These are phyloP conservation scores for Condylura cristata DNA, from an alignment of 2,113 vertebrate genomes.

Conservation along the genomic window DNA sequence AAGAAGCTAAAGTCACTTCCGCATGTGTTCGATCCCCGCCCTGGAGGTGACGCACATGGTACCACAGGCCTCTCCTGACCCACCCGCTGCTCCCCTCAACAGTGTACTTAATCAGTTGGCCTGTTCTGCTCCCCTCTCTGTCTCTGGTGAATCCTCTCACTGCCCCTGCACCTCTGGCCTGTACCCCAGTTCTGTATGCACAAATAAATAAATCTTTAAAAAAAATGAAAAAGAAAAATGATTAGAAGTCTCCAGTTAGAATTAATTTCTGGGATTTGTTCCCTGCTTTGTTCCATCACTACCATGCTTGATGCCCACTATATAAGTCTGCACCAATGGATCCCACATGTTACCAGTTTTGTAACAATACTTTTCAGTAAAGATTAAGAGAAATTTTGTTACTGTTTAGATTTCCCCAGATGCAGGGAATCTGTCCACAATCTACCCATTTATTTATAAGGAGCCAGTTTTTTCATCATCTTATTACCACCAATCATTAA, in stretches of 20 bases:
- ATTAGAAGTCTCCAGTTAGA: neutral
- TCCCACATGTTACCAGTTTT: neutral
- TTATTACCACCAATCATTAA: neutral
- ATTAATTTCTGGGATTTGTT: neutral
- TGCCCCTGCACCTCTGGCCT: no score
- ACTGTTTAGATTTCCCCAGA: neutral
- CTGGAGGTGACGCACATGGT: no score
- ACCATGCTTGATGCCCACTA: neutral
- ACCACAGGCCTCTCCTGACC: no score
- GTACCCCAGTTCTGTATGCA: no score
- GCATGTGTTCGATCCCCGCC: no score
- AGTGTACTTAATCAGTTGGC: no score
- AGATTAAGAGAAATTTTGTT: neutral
- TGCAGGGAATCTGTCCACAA: neutral
- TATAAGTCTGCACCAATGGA: neutral
- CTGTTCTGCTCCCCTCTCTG: no score
- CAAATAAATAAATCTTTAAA: no score
- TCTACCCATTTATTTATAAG: neutral
- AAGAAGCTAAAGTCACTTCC: no score
- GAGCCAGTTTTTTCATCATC: constrained; percentile 3
- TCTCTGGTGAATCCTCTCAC: no score
- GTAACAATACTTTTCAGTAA: neutral
- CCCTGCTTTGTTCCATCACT: neutral
- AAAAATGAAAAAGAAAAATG: neutral
- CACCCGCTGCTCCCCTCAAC: no score